Conservation (phyloP, 1,140 invertebrate species). For the Metopolophium dirhodum region DNA sequence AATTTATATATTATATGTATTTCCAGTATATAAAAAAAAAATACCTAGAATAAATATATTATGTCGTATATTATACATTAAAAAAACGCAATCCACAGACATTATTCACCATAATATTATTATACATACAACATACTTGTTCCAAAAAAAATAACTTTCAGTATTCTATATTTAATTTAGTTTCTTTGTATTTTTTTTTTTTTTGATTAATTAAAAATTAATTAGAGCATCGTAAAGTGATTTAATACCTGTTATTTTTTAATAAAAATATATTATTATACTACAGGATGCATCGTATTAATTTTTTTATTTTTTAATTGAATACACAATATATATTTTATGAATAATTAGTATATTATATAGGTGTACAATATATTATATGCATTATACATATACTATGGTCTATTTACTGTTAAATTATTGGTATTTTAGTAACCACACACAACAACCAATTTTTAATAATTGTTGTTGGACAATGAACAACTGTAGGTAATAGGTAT, state of each 20-base stretch:
- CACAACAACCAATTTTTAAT: background rate
- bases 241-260: slow-evolving; percentile 57
- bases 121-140: background rate
- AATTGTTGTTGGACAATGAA: background rate
- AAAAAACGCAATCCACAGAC: background rate
- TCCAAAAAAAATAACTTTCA: background rate
- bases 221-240: slow-evolving; percentile 40
- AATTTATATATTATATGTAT: slow-evolving; percentile 21
- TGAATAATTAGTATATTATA: background rate
- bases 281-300: slow-evolving; percentile 20
- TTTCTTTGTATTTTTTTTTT: slow-evolving; percentile 40
- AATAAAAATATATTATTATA: slow-evolving; percentile 57
- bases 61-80: background rate
- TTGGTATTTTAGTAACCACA: background rate
- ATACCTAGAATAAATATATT: slow-evolving; percentile 11
- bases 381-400: background rate
- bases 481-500: background rate
- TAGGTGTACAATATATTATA: no score
- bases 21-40: slow-evolving; percentile 7
- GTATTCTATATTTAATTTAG: slow-evolving; percentile 42
- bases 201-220: slow-evolving; percentile 31
- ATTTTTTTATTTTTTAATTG: background rate
- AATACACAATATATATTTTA: background rate
- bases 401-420: background rate
- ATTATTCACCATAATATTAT: background rate